Evolutionary conservation across 2,888 invertebrate species (phyloP).

Genomic region (Unio delphinus): DNA sequence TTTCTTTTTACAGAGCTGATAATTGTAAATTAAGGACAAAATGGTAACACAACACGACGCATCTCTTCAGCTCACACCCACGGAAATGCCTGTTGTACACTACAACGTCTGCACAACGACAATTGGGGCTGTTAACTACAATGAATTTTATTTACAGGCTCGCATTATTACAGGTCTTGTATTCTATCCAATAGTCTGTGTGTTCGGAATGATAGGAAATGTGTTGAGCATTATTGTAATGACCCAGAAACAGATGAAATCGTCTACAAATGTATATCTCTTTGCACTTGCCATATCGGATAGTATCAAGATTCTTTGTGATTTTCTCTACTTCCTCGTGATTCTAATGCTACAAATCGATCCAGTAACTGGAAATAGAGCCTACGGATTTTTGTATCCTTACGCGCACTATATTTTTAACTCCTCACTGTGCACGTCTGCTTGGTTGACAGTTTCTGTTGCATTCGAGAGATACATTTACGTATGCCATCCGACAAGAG

Average conservation of each 20-base stretch:
- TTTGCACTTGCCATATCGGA: slow-evolving; percentile 66
- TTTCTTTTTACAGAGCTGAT: too few species aligned
- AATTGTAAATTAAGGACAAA: too few species aligned
- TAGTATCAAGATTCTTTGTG: slow-evolving; percentile 65
- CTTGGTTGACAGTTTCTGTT: slow-evolving; percentile 68
- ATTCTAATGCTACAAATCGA: slow-evolving; percentile 56
- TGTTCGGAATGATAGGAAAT: slow-evolving; percentile 66
- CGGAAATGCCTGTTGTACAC: too few species aligned
- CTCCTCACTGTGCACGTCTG: slow-evolving; percentile 62
- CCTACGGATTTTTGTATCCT: slow-evolving; percentile 66
- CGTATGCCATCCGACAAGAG: slow-evolving; percentile 66
- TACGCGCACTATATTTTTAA: slow-evolving; percentile 69
- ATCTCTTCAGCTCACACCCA: too few species aligned
- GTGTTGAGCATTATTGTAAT: slow-evolving; percentile 63
- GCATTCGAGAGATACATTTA: slow-evolving; percentile 68
- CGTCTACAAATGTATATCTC: slow-evolving; percentile 67
- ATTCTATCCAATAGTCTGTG: slow-evolving; percentile 63
- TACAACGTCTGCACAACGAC: not conserved
- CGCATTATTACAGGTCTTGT: slow-evolving; percentile 64
- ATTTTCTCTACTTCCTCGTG: slow-evolving; percentile 65
- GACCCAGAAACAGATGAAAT: slow-evolving; percentile 59
- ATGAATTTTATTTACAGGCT: slow-evolving; percentile 60
- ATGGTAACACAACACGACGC: too few species aligned
- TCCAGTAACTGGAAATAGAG: slow-evolving; percentile 49
- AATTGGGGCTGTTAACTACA: slow-evolving; percentile 29